Percentiles rank a stretch among this genome's conserved stretches.
Evolutionary conservation across 2,888 invertebrate genomes (phyloP).

Genomic region (Campoplex capitator): DNA sequence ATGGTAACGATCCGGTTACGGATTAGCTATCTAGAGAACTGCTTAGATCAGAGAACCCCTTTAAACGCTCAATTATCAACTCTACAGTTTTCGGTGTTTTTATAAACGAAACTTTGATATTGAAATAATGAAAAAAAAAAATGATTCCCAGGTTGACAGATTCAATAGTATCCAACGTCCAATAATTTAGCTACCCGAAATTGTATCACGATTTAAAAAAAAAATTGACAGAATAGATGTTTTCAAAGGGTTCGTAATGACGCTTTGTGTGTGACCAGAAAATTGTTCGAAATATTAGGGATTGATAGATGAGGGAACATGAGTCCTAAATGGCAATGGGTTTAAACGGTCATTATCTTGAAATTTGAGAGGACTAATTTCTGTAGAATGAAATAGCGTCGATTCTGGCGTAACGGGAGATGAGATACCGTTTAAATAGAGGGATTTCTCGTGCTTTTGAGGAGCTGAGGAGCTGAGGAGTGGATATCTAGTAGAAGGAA

Average conservation of each 20-base stretch:
- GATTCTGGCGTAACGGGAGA: conserved; percentile 6
- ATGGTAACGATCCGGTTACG: conserved; percentile 39
- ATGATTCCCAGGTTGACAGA: not conserved
- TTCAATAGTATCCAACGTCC: not conserved
- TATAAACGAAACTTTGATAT: not conserved
- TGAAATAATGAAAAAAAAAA: not conserved
- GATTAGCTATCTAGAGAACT: conserved; percentile 30
- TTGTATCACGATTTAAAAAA: not conserved
- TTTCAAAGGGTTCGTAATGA: not conserved
- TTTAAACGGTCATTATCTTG: conserved; percentile 23
- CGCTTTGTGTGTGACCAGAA: not conserved
- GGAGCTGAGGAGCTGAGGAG: conserved; percentile 10
- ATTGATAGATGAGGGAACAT: not conserved
- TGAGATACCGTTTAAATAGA: conserved; percentile 9
- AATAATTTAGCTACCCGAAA: not conserved
- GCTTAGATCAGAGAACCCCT: conserved; percentile 12
- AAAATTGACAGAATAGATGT: not conserved
- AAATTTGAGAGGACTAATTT: conserved; percentile 18
- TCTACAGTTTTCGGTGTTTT: not conserved
- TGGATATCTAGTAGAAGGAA: conserved; percentile 6
- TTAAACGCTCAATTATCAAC: not conserved
- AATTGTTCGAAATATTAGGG: not conserved
- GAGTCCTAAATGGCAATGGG: not conserved
- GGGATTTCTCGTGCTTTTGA: conserved; percentile 23
- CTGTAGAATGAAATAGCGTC: not conserved